Conservation (phyloP, 2,888 invertebrate species). For the Euzophera pinguis region DNA sequence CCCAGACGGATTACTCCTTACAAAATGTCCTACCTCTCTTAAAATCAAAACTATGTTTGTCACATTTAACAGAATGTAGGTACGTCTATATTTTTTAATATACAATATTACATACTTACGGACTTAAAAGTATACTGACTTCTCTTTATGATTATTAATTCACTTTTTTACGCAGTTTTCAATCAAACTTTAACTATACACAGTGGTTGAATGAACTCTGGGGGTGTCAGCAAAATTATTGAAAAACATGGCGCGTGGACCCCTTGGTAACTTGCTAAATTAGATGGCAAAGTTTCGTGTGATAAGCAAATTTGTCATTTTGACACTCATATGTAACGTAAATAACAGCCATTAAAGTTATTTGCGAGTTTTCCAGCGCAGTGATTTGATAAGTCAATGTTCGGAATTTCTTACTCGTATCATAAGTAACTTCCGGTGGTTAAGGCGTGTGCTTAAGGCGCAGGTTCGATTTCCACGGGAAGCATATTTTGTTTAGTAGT, state of each 20-base stretch:
- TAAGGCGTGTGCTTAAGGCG: no score
- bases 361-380: no score
- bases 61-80: no score
- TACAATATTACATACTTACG: neutral
- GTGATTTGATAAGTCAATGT: no score
- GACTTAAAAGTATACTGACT: no score
- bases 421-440: no score
- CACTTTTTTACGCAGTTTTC: neutral
- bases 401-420: no score
- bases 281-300: conserved; percentile 1
- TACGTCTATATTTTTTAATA: neutral
- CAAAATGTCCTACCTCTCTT: no score
- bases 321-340: neutral
- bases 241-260: conserved; percentile 1
- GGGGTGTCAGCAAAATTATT: neutral
- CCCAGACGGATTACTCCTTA: no score
- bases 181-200: conserved; percentile 8
- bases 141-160: neutral
- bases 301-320: neutral
- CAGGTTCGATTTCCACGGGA: no score
- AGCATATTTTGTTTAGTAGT: no score
- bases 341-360: neutral
- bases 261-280: neutral
- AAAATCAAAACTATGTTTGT: no score
- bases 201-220: neutral